These are phyloP conservation scores for Hozukius guyotensis DNA, from an alignment of 2,797 vertebrate species.

Conservation along the genomic window DNA sequence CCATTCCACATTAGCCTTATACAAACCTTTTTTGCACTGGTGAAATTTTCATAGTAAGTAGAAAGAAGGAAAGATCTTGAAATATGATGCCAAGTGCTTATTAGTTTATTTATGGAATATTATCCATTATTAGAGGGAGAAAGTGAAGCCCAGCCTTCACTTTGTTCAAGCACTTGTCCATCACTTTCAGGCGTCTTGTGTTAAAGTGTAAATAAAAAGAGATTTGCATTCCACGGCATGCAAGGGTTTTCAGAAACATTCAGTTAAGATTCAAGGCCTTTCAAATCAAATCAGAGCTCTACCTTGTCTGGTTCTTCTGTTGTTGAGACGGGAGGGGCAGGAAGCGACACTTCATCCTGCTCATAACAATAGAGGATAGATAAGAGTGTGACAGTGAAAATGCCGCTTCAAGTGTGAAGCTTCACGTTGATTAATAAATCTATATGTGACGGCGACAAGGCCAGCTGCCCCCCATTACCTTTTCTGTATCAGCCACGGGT, in stretches of 20 bases:
- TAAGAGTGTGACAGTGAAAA: neutral
- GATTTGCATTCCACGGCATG: conserved; percentile 59
- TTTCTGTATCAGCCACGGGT: neutral
- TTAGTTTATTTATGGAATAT: neutral
- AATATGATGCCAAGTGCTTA: conserved; percentile 38
- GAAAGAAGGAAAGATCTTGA: conserved; percentile 15
- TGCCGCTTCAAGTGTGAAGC: neutral
- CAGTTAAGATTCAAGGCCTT: neutral
- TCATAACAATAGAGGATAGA: conserved; percentile 17
- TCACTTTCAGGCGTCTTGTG: conserved; percentile 38
- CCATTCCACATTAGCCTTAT: conserved; percentile 23
- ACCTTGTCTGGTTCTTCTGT: conserved; percentile 70
- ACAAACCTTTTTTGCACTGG: conserved; percentile 76
- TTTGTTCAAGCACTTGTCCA: conserved; percentile 34
- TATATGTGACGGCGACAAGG: neutral
- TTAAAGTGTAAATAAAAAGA: conserved; percentile 28
- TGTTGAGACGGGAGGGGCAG: conserved; percentile 26
- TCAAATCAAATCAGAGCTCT: conserved; percentile 21
- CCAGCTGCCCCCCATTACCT: conserved; percentile 28
- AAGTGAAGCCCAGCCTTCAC: neutral
- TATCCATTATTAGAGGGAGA: neutral
- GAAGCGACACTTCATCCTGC: conserved; percentile 51
- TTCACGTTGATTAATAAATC: neutral
- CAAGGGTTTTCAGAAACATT: conserved; percentile 4
- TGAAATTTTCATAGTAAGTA: conserved; percentile 71